These are phyloP conservation scores for Ganaspis sp. DNA, from an alignment of 1,140 invertebrate species.

Conservation along the genomic window DNA sequence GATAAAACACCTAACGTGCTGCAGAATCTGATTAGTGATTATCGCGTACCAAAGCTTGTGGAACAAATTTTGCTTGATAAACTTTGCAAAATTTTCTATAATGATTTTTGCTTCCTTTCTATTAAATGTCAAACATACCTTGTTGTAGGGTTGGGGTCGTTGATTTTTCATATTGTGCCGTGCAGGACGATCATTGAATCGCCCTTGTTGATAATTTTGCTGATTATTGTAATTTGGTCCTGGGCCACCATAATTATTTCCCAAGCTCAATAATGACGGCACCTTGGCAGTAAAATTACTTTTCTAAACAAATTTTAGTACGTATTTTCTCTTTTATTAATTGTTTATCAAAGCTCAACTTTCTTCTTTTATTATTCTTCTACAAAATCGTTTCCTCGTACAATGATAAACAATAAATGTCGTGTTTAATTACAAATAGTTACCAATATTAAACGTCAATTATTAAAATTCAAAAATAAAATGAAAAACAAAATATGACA, in stretches of 20 bases:
- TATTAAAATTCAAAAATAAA: too few species aligned
- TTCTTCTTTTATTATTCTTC: not conserved
- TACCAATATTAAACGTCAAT: too few species aligned
- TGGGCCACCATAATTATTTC: constrained; percentile 69
- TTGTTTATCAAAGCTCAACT: not conserved
- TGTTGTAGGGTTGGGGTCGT: constrained; percentile 74
- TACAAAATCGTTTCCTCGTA: too few species aligned
- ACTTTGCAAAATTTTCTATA: not conserved
- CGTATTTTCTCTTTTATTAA: not conserved
- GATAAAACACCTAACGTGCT: not conserved
- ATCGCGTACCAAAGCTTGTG: not conserved
- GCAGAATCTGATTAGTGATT: constrained; percentile 9
- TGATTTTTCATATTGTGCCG: constrained; percentile 71
- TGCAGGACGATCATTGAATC: constrained; percentile 69
- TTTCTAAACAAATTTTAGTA: constrained; percentile 25
- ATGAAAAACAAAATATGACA: too few species aligned
- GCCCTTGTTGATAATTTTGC: constrained; percentile 68
- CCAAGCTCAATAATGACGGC: constrained; percentile 72
- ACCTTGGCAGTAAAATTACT: constrained; percentile 51
- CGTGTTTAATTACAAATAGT: too few species aligned
- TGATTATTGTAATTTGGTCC: constrained; percentile 70
- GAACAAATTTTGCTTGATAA: not conserved
- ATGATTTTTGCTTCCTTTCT: not conserved
- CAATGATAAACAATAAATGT: too few species aligned
- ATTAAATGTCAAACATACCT: constrained; percentile 64